These are phyloP conservation scores for Spodoptera frugiperda DNA, from an alignment of 1,140 invertebrate species.

Conservation along the genomic window DNA sequence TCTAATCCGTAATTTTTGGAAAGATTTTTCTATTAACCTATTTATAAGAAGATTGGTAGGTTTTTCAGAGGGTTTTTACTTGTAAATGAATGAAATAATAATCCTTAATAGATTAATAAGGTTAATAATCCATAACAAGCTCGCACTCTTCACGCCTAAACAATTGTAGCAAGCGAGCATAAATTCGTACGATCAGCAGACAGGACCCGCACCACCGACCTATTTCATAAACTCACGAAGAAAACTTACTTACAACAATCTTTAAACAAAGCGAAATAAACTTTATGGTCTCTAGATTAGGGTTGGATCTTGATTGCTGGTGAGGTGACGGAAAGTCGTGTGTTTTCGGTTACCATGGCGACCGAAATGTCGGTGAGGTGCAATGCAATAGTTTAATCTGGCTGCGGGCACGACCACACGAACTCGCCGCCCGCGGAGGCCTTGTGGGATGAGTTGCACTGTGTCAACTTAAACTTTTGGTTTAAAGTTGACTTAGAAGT, in stretches of 20 bases:
- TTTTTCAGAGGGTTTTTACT: too few relatives aligned
- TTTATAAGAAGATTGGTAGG: too few relatives aligned
- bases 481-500: constrained; percentile 21
- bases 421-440: constrained; percentile 69
- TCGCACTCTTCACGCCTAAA: constrained; percentile 23
- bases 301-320: constrained; percentile 37
- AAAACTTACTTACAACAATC: constrained; percentile 40
- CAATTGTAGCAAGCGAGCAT: constrained; percentile 42
- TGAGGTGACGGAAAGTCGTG: constrained; percentile 47
- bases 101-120: constrained; percentile 11
- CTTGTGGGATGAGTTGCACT: constrained; percentile 58
- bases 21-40: too few relatives aligned
- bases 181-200: constrained; percentile 61
- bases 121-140: constrained; percentile 45
- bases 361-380: constrained; percentile 61
- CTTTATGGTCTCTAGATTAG: neutral
- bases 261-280: neutral
- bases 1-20: too few relatives aligned
- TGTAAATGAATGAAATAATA: too few relatives aligned
- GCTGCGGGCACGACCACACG: constrained; percentile 77
- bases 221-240: constrained; percentile 62
- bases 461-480: constrained; percentile 21
- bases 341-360: constrained; percentile 58
- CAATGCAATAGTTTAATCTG: constrained; percentile 75
- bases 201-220: constrained; percentile 56